Evolutionary conservation across 2,888 invertebrate genomes (phyloP).

Genomic region (Xylophagus ater): DNA sequence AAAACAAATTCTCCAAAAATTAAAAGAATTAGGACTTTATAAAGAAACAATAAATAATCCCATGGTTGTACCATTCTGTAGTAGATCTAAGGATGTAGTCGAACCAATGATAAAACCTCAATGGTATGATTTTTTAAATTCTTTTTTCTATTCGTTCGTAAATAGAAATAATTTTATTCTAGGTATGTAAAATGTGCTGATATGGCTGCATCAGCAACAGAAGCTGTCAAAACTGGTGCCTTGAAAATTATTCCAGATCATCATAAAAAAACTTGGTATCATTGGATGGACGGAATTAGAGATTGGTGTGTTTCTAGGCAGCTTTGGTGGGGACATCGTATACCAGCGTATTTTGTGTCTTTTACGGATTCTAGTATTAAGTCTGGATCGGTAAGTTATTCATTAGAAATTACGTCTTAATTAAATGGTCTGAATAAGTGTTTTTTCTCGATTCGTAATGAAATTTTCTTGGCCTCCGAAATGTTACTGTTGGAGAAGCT

Average conservation of each 20-base stretch:
- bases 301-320: slow-evolving; percentile 99
- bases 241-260: slow-evolving; percentile 83
- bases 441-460: too few species aligned
- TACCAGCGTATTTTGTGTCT: slow-evolving; percentile 81
- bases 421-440: background rate
- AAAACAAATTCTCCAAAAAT: slow-evolving; percentile 61
- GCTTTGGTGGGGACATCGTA: slow-evolving; percentile 99
- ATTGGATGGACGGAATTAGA: slow-evolving; percentile 91
- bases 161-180: background rate
- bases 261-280: slow-evolving; percentile 87
- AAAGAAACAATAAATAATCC: slow-evolving; percentile 76
- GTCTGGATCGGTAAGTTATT: slow-evolving; percentile 29
- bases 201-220: slow-evolving; percentile 79
- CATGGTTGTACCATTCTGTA: slow-evolving; percentile 94
- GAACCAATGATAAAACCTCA: slow-evolving; percentile 94
- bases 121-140: slow-evolving; percentile 52
- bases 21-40: slow-evolving; percentile 63
- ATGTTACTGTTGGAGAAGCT: too few species aligned
- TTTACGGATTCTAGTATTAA: slow-evolving; percentile 40
- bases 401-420: background rate
- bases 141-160: background rate
- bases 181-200: slow-evolving; percentile 78
- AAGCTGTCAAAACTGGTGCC: slow-evolving; percentile 67
- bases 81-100: slow-evolving; percentile 93
- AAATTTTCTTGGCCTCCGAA: too few species aligned